Evolutionary conservation across 2,888 invertebrate species (phyloP).

Genomic region (Caenorhabditis angaria): DNA sequence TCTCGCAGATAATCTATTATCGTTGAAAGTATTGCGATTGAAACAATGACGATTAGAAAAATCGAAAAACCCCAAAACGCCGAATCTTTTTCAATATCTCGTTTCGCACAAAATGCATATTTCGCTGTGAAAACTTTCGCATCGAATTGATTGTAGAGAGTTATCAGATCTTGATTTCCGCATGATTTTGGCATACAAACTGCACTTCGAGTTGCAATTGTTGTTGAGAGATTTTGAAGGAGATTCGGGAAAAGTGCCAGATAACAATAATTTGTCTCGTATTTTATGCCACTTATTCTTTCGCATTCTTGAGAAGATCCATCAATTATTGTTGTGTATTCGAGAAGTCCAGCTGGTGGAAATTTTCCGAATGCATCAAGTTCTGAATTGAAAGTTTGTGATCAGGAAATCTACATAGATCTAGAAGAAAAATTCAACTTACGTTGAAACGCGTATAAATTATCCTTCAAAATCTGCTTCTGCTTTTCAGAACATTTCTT

Average conservation of each 20-base stretch:
- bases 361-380: constrained; percentile 32
- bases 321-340: constrained; percentile 20
- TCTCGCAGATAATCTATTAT: constrained; percentile 18
- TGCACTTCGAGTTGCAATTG: constrained; percentile 10
- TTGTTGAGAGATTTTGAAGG: too few relatives aligned
- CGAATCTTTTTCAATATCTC: constrained; percentile 28
- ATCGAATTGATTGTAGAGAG: not conserved
- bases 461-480: constrained; percentile 12
- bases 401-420: not conserved
- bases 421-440: not conserved
- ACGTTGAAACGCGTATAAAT: constrained; percentile 29
- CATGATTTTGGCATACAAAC: constrained; percentile 41
- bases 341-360: constrained; percentile 15
- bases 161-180: not conserved
- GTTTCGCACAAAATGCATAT: constrained; percentile 12
- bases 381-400: constrained; percentile 6
- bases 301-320: constrained; percentile 36
- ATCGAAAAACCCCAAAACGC: constrained; percentile 33
- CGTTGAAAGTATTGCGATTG: constrained; percentile 17
- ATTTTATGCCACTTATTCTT: constrained; percentile 15
- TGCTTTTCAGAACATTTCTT: too few relatives aligned
- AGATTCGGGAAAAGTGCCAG: too few relatives aligned
- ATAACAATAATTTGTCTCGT: constrained; percentile 35
- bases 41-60: constrained; percentile 20
- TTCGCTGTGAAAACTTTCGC: constrained; percentile 21